These are phyloP conservation scores for Euglossa dilemma DNA, from an alignment of 1,140 invertebrate species.

Conservation along the genomic window DNA sequence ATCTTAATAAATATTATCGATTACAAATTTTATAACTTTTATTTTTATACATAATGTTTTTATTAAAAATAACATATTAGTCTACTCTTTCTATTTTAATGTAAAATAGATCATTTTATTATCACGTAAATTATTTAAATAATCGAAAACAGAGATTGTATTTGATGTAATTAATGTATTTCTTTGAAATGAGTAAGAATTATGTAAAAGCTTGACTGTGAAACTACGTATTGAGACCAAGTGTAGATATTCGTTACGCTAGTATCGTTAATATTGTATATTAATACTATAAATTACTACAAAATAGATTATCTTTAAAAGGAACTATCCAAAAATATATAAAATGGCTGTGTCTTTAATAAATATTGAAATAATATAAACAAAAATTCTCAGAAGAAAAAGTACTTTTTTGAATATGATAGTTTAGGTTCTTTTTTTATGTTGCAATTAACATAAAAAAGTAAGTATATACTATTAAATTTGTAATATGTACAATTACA, in stretches of 20 bases:
- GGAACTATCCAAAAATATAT: neutral
- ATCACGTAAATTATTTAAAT: too few species aligned
- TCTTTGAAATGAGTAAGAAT: neutral
- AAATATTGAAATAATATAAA: neutral
- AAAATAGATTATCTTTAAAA: neutral
- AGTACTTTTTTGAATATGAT: slow-evolving; percentile 2
- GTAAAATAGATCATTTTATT: neutral
- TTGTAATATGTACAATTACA: neutral
- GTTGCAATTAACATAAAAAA: neutral
- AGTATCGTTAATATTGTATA: neutral
- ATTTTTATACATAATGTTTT: neutral
- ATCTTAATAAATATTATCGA: neutral
- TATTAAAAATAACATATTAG: neutral
- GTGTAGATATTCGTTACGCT: neutral
- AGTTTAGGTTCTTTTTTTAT: neutral
- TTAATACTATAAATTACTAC: neutral
- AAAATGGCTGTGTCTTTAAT: neutral
- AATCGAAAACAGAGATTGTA: too few species aligned
- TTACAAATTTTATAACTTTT: slow-evolving; percentile 8
- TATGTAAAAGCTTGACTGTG: neutral
- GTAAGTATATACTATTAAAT: neutral
- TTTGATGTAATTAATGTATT: neutral
- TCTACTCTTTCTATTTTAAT: neutral
- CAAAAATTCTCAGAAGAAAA: neutral
- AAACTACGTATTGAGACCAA: neutral